Percentiles rank a stretch among this genome's conserved stretches.
Conservation (phyloP, 1,140 invertebrate species). For the Holcopasites calliopsidis region DNA sequence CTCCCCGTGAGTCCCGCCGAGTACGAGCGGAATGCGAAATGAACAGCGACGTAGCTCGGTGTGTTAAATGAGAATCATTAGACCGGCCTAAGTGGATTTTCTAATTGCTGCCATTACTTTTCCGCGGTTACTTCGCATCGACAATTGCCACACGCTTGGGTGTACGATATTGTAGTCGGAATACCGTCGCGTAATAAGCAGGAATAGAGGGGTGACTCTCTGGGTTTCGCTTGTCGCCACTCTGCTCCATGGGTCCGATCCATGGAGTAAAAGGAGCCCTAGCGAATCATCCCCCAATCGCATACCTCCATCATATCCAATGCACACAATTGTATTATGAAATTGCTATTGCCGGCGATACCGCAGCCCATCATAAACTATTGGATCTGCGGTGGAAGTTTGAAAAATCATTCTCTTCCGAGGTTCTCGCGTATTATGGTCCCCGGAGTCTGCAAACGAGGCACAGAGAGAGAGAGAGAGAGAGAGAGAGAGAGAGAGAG, state of each 20-base stretch:
- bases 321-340: constrained; percentile 15
- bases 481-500: neutral
- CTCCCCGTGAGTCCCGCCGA: constrained; percentile 14
- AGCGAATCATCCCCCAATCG: neutral
- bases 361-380: constrained; percentile 51
- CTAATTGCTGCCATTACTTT: constrained; percentile 35
- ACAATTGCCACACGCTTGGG: neutral
- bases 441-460: neutral
- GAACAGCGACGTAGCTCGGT: neutral
- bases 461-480: neutral
- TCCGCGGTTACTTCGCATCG: constrained; percentile 10
- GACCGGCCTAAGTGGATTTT: constrained; percentile 30
- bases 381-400: constrained; percentile 29
- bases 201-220: no score
- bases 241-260: no score
- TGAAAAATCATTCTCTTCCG: constrained; percentile 55
- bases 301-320: constrained; percentile 22
- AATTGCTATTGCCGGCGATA: constrained; percentile 60
- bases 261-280: no score
- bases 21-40: constrained; percentile 26
- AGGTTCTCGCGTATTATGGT: constrained; percentile 27
- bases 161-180: constrained; percentile 5
- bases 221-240: no score
- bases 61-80: constrained; percentile 44
- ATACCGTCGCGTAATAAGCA: neutral